These are phyloP conservation scores for Cygnus buccinator DNA, from an alignment of 2,113 vertebrate species.

Conservation along the genomic window DNA sequence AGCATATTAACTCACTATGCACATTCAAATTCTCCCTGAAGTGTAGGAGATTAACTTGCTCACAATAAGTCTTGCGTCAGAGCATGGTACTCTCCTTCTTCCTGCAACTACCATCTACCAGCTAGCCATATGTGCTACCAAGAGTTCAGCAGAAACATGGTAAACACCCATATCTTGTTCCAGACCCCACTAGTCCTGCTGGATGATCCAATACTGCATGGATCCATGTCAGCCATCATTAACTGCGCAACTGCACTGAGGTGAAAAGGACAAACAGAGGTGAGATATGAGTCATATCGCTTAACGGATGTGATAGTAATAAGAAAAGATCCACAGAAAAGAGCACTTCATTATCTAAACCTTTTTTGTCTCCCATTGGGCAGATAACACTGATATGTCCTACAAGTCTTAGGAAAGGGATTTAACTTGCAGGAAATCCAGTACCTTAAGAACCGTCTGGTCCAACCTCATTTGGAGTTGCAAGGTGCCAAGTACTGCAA, in stretches of 20 bases:
- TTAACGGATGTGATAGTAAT: background rate
- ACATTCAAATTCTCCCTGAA: background rate
- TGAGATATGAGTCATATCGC: background rate
- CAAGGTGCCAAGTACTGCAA: background rate
- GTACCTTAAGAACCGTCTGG: background rate
- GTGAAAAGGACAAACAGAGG: background rate
- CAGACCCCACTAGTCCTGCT: background rate
- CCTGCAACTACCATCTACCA: background rate
- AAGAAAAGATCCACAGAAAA: background rate
- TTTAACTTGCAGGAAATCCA: background rate
- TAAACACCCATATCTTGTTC: background rate
- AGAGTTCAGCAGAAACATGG: background rate
- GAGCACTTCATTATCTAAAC: background rate
- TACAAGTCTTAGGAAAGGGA: background rate
- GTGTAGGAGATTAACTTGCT: accelerated
- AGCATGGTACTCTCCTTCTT: background rate
- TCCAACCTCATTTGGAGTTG: background rate
- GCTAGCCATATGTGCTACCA: background rate
- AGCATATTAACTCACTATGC: background rate
- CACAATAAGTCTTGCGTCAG: background rate
- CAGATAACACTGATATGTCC: background rate
- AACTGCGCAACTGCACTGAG: background rate
- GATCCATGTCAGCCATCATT: background rate
- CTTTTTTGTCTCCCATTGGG: background rate
- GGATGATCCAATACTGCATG: background rate